phyloP scores from a whole-genome alignment of 2,113 vertebrate genomes.

The Zosterops borbonicus region DNA sequence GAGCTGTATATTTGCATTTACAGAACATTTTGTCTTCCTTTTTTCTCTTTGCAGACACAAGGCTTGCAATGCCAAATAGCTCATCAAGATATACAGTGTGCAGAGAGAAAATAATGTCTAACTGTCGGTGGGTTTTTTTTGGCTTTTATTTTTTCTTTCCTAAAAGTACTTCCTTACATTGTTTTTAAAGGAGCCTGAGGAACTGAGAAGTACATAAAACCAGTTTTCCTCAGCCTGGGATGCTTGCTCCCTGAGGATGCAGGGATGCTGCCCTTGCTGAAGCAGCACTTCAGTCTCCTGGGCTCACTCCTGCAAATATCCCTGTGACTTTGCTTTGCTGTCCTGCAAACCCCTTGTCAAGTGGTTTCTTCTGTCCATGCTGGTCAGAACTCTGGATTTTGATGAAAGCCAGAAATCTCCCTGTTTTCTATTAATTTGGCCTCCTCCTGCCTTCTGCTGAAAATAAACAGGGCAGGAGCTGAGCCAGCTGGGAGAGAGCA shows the following conservation, averaged over 20 bases:
- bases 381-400: not conserved
- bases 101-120: not conserved
- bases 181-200: not conserved
- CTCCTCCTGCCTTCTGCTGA: not conserved
- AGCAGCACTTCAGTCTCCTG: not conserved
- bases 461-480: conserved; percentile 15
- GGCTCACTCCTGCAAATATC: not conserved
- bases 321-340: not conserved
- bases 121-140: not conserved
- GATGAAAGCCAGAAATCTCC: conserved; percentile 23
- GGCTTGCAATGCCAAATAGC: conserved; percentile 34
- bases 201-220: not conserved
- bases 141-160: not conserved
- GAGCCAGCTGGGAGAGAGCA: not conserved
- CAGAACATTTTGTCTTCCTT: conserved; percentile 59
- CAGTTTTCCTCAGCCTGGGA: not conserved
- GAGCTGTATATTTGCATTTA: conserved; percentile 47
- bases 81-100: not conserved
- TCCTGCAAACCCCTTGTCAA: not conserved
- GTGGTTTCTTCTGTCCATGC: not conserved
- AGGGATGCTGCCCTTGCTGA: not conserved
- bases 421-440: not conserved
- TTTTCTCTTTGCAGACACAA: conserved; percentile 20
- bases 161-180: not conserved
- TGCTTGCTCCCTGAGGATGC: not conserved